A percentile compares a stretch with the other conserved stretches of the same genome.
phyloP scores from a whole-genome alignment of 2,888 invertebrate genomes.

The Cotesia congregata region DNA sequence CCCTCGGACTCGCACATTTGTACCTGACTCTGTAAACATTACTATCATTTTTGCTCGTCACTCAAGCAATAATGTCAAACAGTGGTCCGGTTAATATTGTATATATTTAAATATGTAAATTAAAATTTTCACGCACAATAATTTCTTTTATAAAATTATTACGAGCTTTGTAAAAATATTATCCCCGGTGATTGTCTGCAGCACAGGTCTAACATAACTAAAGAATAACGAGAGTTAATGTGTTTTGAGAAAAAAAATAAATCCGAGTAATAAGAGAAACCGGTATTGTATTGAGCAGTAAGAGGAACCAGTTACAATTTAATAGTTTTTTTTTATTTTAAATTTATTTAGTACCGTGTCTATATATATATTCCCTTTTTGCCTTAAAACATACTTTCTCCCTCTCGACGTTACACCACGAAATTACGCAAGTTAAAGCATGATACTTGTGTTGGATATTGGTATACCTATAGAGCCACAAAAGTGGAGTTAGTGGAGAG shows the following conservation, averaged over 20 bases:
- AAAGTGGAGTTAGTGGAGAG: conserved; percentile 11
- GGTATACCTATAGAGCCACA: neutral
- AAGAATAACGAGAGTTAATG: neutral
- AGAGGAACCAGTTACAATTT: conserved; percentile 4
- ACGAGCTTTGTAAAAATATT: neutral
- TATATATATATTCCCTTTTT: neutral
- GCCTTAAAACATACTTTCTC: neutral
- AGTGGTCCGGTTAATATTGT: too few species aligned
- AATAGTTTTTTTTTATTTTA: neutral
- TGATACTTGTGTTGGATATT: neutral
- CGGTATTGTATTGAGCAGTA: neutral
- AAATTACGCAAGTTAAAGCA: conserved; percentile 7
- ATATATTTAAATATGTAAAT: too few species aligned
- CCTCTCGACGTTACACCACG: neutral
- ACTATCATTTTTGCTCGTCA: too few species aligned
- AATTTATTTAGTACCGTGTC: neutral
- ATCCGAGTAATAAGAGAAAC: neutral
- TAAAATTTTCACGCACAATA: too few species aligned
- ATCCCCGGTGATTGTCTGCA: neutral
- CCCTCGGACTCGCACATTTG: too few species aligned
- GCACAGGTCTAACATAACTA: neutral
- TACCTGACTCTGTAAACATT: too few species aligned
- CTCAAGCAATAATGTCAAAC: too few species aligned
- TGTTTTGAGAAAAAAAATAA: neutral
- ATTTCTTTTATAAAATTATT: too few species aligned